Percentiles rank a stretch among this genome's conserved stretches.
These are phyloP conservation scores for Cylindroiulus punctatus DNA, from an alignment of 2,888 invertebrate genomes.

Conservation along the genomic window DNA sequence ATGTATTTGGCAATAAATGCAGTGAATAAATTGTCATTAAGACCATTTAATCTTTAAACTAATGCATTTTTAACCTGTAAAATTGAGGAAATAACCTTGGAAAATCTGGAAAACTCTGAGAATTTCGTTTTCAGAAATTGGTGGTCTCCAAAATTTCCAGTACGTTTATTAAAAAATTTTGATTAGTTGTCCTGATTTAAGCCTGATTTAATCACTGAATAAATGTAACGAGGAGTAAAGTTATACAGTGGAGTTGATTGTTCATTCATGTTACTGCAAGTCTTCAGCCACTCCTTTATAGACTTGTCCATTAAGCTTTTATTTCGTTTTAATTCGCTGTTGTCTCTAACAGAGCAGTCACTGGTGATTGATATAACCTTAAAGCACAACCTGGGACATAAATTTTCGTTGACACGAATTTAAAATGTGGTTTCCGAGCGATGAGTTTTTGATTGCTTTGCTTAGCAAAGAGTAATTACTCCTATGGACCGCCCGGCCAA, in stretches of 20 bases:
- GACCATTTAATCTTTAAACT: too few relatives aligned
- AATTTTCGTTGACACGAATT: slow-evolving; percentile 36
- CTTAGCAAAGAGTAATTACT: slow-evolving; percentile 45
- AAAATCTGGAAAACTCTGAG: too few relatives aligned
- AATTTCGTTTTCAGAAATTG: too few relatives aligned
- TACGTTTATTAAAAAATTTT: not conserved
- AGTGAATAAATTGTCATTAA: too few relatives aligned
- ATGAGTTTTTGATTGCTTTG: slow-evolving; percentile 43
- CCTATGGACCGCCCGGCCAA: slow-evolving; percentile 47
- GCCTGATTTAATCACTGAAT: not conserved
- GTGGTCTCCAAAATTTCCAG: too few relatives aligned
- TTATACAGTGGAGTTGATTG: not conserved
- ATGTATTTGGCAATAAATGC: too few relatives aligned
- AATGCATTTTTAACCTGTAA: too few relatives aligned
- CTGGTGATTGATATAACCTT: slow-evolving; percentile 24
- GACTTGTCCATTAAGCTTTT: not conserved
- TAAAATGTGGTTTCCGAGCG: slow-evolving; percentile 23
- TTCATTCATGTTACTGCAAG: not conserved
- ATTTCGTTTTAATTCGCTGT: not conserved
- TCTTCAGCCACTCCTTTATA: not conserved
- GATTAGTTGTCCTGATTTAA: not conserved
- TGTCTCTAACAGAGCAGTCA: slow-evolving; percentile 2
- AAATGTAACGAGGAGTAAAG: too few relatives aligned
- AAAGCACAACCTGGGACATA: slow-evolving; percentile 11
- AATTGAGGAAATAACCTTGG: too few relatives aligned